phyloP scores from a whole-genome alignment of 2,888 invertebrate genomes.

The Xestobium rufovillosum region DNA sequence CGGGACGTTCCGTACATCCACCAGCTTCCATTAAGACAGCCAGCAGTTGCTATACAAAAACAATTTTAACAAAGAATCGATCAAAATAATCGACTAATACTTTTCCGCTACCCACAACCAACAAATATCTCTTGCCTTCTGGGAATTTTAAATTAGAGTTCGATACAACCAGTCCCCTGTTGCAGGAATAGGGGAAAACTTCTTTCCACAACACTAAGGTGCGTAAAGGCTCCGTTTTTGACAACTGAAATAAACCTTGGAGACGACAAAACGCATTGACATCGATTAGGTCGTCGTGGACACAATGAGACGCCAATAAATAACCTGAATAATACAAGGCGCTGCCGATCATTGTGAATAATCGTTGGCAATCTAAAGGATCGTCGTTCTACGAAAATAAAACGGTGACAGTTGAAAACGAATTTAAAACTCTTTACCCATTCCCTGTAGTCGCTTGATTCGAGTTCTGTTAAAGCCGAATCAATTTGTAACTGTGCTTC shows the following conservation, averaged over 20 bases:
- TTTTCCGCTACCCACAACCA: slow-evolving; percentile 63
- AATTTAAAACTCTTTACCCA: slow-evolving; percentile 60
- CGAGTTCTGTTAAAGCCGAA: slow-evolving; percentile 81
- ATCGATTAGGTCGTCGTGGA: slow-evolving; percentile 64
- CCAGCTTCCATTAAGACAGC: slow-evolving; percentile 69
- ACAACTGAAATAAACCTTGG: slow-evolving; percentile 65
- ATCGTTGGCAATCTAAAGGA: slow-evolving; percentile 64
- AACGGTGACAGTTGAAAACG: too few species aligned
- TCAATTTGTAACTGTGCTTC: slow-evolving; percentile 76
- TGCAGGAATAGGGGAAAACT: slow-evolving; percentile 54
- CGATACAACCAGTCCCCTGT: slow-evolving; percentile 29
- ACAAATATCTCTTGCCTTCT: slow-evolving; percentile 63
- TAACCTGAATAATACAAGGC: slow-evolving; percentile 55
- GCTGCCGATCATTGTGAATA: slow-evolving; percentile 51
- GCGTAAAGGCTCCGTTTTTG: slow-evolving; percentile 57
- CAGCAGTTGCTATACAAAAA: slow-evolving; percentile 50
- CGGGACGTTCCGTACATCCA: slow-evolving; percentile 62
- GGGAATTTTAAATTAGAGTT: slow-evolving; percentile 43
- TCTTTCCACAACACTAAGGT: slow-evolving; percentile 71
- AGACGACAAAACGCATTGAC: slow-evolving; percentile 67
- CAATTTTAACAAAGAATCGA: background rate
- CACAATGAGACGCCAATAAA: slow-evolving; percentile 70
- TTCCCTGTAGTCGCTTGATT: slow-evolving; percentile 85
- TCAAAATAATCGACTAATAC: slow-evolving; percentile 29
- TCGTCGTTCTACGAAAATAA: slow-evolving; percentile 58